Conservation (phyloP, 2,113 vertebrate species). For the Scytalopus superciliaris region DNA sequence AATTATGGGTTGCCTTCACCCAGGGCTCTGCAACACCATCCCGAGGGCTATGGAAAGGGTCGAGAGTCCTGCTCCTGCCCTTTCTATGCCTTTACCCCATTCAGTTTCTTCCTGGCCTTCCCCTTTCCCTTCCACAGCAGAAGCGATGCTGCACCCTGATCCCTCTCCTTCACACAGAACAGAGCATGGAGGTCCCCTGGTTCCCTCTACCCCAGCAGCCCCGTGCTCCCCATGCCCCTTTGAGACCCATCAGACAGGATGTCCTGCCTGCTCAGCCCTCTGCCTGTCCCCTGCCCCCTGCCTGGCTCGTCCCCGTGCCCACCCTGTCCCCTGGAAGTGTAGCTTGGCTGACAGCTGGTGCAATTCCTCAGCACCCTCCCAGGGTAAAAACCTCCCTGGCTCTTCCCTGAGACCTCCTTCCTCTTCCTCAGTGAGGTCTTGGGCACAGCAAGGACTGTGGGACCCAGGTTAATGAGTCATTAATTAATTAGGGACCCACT, state of each 20-base stretch:
- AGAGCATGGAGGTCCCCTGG: accelerated
- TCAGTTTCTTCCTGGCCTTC: not conserved
- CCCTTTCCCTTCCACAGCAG: not conserved
- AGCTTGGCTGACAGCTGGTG: not conserved
- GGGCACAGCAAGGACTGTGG: not conserved
- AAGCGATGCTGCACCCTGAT: not conserved
- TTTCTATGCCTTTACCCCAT: not conserved
- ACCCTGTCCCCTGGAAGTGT: not conserved
- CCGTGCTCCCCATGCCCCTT: accelerated
- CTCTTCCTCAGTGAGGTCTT: not conserved
- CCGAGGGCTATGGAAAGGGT: not conserved
- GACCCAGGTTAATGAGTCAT: conserved; percentile 55
- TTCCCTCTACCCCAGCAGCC: accelerated
- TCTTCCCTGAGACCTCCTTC: not conserved
- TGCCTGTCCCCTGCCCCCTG: not conserved
- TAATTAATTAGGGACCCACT: conserved; percentile 46
- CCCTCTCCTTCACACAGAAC: accelerated
- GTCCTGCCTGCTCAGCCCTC: not conserved
- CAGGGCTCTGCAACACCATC: not conserved
- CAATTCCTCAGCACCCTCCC: not conserved
- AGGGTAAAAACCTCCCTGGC: not conserved
- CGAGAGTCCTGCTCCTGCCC: not conserved
- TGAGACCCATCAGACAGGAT: not conserved
- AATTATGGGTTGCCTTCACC: accelerated
- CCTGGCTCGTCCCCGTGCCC: not conserved